A percentile compares a stretch with the other conserved stretches of the same genome.
Conservation (phyloP, 2,888 invertebrate species). For the Eilema depressum region DNA sequence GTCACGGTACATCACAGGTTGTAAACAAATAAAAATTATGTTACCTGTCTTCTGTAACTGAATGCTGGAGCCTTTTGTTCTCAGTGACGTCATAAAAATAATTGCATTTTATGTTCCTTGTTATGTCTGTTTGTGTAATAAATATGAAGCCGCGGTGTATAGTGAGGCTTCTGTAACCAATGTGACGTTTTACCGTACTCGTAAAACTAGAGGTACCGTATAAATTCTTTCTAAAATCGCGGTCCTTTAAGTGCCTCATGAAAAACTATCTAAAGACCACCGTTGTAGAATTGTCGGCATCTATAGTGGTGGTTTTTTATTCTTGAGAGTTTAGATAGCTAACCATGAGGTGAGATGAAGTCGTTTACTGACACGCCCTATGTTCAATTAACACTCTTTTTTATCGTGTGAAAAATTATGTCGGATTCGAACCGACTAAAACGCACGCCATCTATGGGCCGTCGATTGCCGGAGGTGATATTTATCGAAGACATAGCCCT, state of each 20-base stretch:
- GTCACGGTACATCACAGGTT: conserved; percentile 58
- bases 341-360: no score
- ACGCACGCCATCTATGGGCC: no score
- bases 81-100: conserved; percentile 32
- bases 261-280: background rate
- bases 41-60: conserved; percentile 41
- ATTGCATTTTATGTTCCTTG: conserved; percentile 35
- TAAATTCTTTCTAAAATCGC: background rate
- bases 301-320: background rate
- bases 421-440: no score
- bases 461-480: no score
- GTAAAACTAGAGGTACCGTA: background rate
- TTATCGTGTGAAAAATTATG: no score
- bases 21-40: conserved; percentile 56
- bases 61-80: conserved; percentile 29
- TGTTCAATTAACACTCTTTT: no score
- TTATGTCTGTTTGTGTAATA: conserved; percentile 25
- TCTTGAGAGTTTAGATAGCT: background rate
- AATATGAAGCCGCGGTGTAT: background rate
- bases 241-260: background rate
- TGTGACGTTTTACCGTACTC: background rate
- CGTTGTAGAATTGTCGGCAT: background rate
- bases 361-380: no score
- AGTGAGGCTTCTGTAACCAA: conserved; percentile 8
- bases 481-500: no score